Conservation (phyloP, 92 coral and sea anemone genomes). For the Zoanthus sociatus region DNA sequence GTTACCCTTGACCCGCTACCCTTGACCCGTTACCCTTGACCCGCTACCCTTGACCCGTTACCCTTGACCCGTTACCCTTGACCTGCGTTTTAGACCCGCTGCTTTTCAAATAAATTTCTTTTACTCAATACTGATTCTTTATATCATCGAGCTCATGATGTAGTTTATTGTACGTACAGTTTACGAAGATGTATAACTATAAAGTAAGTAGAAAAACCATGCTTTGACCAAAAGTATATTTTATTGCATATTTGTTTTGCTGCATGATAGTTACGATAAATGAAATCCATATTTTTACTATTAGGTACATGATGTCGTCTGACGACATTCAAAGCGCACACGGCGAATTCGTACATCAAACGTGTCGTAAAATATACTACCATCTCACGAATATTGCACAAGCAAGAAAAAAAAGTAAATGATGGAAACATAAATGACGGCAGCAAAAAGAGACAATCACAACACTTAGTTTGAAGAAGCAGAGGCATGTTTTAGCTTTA, state of each 20-base stretch:
- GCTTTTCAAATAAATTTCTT: neutral
- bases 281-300: slow-evolving; percentile 3
- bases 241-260: slow-evolving; percentile 11
- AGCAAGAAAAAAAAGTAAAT: neutral
- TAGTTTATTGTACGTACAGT: slow-evolving; percentile 8
- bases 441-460: neutral
- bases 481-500: neutral
- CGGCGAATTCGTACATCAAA: slow-evolving; percentile 6
- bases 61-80: no score
- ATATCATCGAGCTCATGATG: no score
- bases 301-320: slow-evolving; percentile 25
- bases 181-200: slow-evolving; percentile 17
- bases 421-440: no score
- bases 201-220: slow-evolving; percentile 14
- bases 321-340: slow-evolving; percentile 6
- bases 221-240: slow-evolving; percentile 11
- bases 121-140: no score
- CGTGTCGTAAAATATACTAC: slow-evolving; percentile 1
- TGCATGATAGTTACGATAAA: neutral
- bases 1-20: no score
- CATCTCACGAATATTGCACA: neutral
- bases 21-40: no score
- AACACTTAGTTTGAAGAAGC: neutral
- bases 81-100: no score
- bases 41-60: no score